These are phyloP conservation scores for Rhopalosiphum maidis DNA, from an alignment of 1,140 invertebrate species.

Conservation along the genomic window DNA sequence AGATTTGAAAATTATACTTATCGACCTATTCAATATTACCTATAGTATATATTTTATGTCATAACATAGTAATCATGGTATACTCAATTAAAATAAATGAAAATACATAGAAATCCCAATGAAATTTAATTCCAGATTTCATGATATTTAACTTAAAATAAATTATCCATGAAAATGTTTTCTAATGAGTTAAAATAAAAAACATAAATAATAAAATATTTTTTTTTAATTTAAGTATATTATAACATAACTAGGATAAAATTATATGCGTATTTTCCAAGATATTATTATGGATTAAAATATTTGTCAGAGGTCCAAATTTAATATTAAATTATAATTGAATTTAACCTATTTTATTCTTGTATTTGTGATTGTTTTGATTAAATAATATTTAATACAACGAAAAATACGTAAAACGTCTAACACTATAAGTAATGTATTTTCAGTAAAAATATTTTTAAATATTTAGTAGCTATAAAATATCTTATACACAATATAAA, in stretches of 20 bases:
- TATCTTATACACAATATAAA: not conserved
- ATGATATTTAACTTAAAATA: not conserved
- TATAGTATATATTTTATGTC: not conserved
- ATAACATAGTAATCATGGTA: not conserved
- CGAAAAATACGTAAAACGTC: not conserved
- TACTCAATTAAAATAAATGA: not conserved
- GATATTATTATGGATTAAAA: not conserved
- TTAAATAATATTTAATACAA: not conserved
- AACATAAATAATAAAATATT: not conserved
- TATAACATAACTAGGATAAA: not conserved
- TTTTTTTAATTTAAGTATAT: not conserved
- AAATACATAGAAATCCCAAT: not conserved
- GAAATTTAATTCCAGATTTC: not conserved
- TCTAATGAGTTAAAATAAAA: not conserved
- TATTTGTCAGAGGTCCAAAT: not conserved
- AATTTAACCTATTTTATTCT: not conserved
- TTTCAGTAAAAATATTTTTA: not conserved
- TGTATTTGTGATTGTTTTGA: not conserved
- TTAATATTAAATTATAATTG: not conserved
- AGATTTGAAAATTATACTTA: constrained; percentile 10
- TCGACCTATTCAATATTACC: constrained; percentile 3
- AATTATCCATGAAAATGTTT: not conserved
- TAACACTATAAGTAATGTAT: not conserved
- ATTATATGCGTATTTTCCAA: not conserved
- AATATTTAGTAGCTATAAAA: not conserved